Evolutionary conservation across 2,888 invertebrate species (phyloP).

Genomic region (Pristionchus maxplancki): DNA sequence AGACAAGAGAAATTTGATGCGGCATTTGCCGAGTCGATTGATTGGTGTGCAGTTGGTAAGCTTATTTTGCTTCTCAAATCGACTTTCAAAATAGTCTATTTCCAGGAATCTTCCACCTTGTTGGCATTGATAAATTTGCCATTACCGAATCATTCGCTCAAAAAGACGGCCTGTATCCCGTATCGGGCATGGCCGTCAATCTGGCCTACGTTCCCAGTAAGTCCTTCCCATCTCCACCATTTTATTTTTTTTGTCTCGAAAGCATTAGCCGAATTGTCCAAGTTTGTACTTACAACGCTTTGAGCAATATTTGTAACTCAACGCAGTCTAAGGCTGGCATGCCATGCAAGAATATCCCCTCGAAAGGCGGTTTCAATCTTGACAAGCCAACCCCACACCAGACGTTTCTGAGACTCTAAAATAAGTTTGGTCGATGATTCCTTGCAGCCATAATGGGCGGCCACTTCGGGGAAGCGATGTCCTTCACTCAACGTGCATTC

Average conservation of each 20-base stretch:
- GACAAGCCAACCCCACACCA: no score
- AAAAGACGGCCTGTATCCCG: slow-evolving; percentile 15
- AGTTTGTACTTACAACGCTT: no score
- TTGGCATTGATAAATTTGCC: neutral
- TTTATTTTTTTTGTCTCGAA: no score
- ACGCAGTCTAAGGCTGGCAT: no score
- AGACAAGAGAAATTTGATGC: slow-evolving; percentile 27
- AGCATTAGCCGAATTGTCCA: no score
- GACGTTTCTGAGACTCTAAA: no score
- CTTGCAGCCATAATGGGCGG: slow-evolving; percentile 29
- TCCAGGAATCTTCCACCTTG: slow-evolving; percentile 5
- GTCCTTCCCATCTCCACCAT: no score
- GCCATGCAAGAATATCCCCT: no score
- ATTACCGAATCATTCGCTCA: slow-evolving; percentile 19
- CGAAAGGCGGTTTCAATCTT: no score
- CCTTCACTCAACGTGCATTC: neutral
- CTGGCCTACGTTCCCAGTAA: slow-evolving; percentile 34
- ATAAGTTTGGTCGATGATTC: no score
- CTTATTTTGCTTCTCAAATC: neutral
- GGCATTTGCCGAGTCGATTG: slow-evolving; percentile 9
- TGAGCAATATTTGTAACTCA: no score
- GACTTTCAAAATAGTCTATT: neutral
- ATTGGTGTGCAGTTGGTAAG: slow-evolving; percentile 28
- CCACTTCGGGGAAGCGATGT: slow-evolving; percentile 15
- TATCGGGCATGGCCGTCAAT: slow-evolving; percentile 11